A percentile compares a stretch with the other conserved stretches of the same genome.
Evolutionary conservation across 2,797 vertebrate species (phyloP).

Genomic region (Xerus rutilus): DNA sequence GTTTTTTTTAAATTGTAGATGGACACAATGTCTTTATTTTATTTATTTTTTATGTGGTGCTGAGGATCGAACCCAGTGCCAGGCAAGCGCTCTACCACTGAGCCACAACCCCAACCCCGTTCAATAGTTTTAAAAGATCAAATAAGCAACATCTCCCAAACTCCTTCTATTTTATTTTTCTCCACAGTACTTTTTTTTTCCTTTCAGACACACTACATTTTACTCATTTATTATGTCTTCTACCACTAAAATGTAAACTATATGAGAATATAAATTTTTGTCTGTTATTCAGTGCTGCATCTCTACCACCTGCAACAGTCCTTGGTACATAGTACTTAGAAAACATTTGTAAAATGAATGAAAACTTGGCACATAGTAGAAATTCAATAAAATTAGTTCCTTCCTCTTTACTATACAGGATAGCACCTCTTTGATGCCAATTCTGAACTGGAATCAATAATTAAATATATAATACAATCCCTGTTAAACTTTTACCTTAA

Average conservation of each 20-base stretch:
- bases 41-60: no score
- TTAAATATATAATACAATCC: slow-evolving; percentile 25
- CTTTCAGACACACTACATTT: background rate
- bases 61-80: no score
- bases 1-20: no score
- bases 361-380: slow-evolving; percentile 5
- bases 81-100: no score
- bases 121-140: slow-evolving; percentile 27
- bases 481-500: slow-evolving; percentile 21
- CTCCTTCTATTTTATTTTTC: background rate
- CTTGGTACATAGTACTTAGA: slow-evolving; percentile 33
- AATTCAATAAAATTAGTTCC: background rate
- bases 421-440: slow-evolving; percentile 1
- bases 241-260: slow-evolving; percentile 52
- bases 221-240: slow-evolving; percentile 38
- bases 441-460: slow-evolving; percentile 31
- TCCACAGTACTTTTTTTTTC: background rate
- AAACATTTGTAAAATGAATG: slow-evolving; percentile 47
- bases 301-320: background rate
- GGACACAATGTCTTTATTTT: no score
- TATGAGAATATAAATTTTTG: background rate
- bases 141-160: background rate
- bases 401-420: background rate
- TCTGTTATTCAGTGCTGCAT: slow-evolving; percentile 5
- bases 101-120: background rate